Base-by-base conservation (phyloP, 2,888 invertebrate genomes). In the Noctua pronuba region DNA sequence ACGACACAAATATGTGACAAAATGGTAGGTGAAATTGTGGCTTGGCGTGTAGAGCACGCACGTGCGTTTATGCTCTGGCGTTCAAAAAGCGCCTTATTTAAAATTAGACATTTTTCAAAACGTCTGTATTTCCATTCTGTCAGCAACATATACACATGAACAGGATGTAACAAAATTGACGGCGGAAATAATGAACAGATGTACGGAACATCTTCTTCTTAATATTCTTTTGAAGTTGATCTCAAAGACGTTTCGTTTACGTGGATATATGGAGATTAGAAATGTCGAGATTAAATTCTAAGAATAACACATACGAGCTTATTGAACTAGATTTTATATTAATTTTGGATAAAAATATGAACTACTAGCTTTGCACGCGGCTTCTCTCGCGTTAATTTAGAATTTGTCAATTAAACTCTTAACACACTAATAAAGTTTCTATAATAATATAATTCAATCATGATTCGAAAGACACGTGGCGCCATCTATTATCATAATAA, bases 131-230 rank as follows among this genome's bases (percentile, higher is more conserved):
- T 35, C 31, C 28, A 1, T 38, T 21, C 31, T 21, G 41, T 35
- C 58, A 44, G 81, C 18, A 38, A 44, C 67, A 46, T 52, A 7
- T 58, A 64, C 38, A 66, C 7, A 55, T 83, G 71, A 75, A 86
- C 84, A 86, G 84, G 75, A 86, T 73, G 69, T 83, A 64, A 79
- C 72, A 83, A 58, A 79, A 77, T 73, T 76, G 28, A 35, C 52
- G 67, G 31, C 79, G 83, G 79, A 75, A 70, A 79, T 86, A 79
- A 84, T 79, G 52, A 73, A 73, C 84, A 83, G 83, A 84, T 79
- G 72, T 70, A 71, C 3, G 68, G 31, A 76, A 64, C 64, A 70
- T 83, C 35, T 68, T 55, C 24, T 64, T 64, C 62, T 83, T 73
- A 75, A 67, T 67, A 79, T 75, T 83, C 84, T 75, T 84, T 84